Conservation (phyloP, 2,113 vertebrate genomes). For the Menidia beryllina region DNA sequence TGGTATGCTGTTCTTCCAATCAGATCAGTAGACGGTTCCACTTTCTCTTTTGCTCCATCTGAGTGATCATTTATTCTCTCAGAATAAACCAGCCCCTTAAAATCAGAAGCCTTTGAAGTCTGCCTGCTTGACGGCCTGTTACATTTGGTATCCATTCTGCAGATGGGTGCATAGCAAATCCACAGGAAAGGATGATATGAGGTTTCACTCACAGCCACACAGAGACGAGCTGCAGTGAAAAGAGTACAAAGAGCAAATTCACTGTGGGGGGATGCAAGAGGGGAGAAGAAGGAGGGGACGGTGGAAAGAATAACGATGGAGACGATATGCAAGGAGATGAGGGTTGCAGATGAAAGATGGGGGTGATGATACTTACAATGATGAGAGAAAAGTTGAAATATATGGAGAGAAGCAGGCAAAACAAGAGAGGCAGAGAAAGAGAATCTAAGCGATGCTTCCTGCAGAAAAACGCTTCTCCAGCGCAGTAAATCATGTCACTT, state of each 20-base stretch:
- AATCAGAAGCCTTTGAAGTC: slow-evolving; percentile 42
- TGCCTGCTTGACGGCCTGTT: slow-evolving; percentile 15
- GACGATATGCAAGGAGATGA: slow-evolving; percentile 48
- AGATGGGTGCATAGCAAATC: slow-evolving; percentile 18
- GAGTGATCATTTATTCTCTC: slow-evolving; percentile 57
- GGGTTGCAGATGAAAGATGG: slow-evolving; percentile 57
- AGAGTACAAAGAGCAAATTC: slow-evolving; percentile 58
- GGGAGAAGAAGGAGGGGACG: not conserved
- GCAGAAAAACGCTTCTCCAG: slow-evolving; percentile 34
- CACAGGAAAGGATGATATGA: slow-evolving; percentile 50
- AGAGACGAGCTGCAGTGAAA: slow-evolving; percentile 21
- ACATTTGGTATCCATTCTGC: slow-evolving; percentile 27
- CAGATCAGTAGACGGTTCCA: slow-evolving; percentile 47
- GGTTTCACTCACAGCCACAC: slow-evolving; percentile 25
- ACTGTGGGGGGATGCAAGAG: slow-evolving; percentile 32
- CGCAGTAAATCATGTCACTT: slow-evolving; percentile 64
- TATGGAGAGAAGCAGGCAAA: not conserved
- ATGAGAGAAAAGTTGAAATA: slow-evolving; percentile 53
- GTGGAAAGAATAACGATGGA: slow-evolving; percentile 51
- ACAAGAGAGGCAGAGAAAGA: slow-evolving; percentile 19
- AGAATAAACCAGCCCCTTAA: slow-evolving; percentile 44
- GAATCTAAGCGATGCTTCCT: slow-evolving; percentile 37
- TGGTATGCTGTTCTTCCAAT: slow-evolving; percentile 27
- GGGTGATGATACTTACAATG: slow-evolving; percentile 45
- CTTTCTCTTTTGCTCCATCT: slow-evolving; percentile 22